A percentile compares a stretch with the other conserved stretches of the same genome.
These are phyloP conservation scores for Andrena cerasifolii DNA, from an alignment of 1,140 invertebrate genomes.

Conservation along the genomic window DNA sequence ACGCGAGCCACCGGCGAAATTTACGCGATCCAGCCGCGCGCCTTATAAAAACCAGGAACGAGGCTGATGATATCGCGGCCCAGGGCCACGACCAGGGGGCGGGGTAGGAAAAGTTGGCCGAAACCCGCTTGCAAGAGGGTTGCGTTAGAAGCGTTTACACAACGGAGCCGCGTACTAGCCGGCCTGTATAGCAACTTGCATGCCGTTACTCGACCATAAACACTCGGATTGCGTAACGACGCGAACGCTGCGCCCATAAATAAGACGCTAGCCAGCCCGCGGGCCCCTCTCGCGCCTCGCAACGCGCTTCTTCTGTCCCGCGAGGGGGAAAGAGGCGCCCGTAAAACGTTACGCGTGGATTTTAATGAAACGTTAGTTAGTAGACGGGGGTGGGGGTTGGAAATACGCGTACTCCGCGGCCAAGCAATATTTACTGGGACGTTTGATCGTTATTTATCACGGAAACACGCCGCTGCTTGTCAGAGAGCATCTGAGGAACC, in stretches of 20 bases:
- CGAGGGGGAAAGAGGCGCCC: too few species aligned
- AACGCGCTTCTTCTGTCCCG: too few species aligned
- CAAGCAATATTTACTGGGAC: too few species aligned
- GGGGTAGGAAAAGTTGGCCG: conserved; percentile 44
- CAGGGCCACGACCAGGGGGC: not conserved
- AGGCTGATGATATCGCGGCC: conserved; percentile 28
- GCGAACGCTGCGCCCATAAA: conserved; percentile 59
- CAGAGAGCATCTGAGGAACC: too few species aligned
- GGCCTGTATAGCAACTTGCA: conserved; percentile 46
- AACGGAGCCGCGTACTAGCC: not conserved
- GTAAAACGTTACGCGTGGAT: too few species aligned
- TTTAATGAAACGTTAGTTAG: too few species aligned
- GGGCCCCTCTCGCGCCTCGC: too few species aligned
- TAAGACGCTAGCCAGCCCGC: conserved; percentile 31
- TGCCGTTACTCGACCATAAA: conserved; percentile 59
- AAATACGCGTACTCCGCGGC: too few species aligned
- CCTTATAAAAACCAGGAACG: conserved; percentile 56
- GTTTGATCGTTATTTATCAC: too few species aligned
- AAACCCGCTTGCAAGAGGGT: not conserved
- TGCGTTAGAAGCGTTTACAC: conserved; percentile 13
- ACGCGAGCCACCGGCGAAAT: conserved; percentile 15
- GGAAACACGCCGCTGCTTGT: too few species aligned
- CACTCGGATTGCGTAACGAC: conserved; percentile 61
- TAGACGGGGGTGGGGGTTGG: too few species aligned
- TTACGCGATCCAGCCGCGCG: conserved; percentile 54